These are phyloP conservation scores for Lysiphlebus fabarum DNA, from an alignment of 1,140 invertebrate genomes.

Conservation along the genomic window DNA sequence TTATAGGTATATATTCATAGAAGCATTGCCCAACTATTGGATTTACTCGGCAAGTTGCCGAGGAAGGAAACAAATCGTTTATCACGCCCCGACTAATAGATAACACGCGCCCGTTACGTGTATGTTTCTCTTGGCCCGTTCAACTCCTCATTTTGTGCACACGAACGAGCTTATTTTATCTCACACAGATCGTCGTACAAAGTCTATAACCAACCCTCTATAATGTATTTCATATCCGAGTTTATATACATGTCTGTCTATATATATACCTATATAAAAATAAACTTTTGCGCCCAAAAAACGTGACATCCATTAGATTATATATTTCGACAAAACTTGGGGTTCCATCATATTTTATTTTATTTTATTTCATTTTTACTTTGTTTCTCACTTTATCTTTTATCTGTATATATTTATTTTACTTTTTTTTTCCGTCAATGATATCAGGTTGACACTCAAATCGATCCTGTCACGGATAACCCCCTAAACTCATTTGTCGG, in stretches of 20 bases:
- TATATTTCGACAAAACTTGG: background rate
- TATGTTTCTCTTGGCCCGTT: conserved; percentile 17
- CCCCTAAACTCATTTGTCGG: conserved; percentile 23
- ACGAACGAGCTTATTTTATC: conserved; percentile 16
- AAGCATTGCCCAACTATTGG: conserved; percentile 21
- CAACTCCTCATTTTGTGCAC: conserved; percentile 4
- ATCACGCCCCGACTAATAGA: conserved; percentile 33
- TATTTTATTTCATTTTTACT: background rate
- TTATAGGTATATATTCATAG: conserved; percentile 1
- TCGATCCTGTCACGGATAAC: conserved; percentile 25
- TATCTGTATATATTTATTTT: background rate
- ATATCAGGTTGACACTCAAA: conserved; percentile 23
- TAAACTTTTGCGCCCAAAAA: too few species aligned
- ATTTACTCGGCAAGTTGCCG: conserved; percentile 30
- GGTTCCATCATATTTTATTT: background rate
- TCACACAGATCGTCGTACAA: conserved; percentile 15
- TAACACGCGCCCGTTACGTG: conserved; percentile 29
- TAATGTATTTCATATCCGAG: too few species aligned
- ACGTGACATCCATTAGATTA: too few species aligned
- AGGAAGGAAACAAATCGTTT: conserved; percentile 31
- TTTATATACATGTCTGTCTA: too few species aligned
- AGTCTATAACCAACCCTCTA: conserved; percentile 15
- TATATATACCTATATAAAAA: background rate
- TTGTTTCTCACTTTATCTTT: background rate
- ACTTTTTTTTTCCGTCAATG: background rate